Conservation (phyloP, 2,888 invertebrate genomes). For the Synanthedon vespiformis region DNA sequence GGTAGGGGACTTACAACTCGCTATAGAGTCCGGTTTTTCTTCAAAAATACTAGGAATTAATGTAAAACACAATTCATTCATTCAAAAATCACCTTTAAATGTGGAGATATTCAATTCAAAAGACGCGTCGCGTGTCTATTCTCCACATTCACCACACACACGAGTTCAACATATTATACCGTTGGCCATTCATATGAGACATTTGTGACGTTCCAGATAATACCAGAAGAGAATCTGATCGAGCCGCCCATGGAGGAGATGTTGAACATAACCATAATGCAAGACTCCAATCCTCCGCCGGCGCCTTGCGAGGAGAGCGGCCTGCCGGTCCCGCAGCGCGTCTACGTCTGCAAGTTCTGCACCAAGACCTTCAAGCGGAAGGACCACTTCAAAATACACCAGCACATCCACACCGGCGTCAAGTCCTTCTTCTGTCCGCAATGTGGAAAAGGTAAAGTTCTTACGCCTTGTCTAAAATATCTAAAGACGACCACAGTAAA, state of each 20-base stretch:
- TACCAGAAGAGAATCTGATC: neutral
- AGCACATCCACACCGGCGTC: constrained; percentile 56
- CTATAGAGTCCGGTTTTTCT: too few relatives aligned
- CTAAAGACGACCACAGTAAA: too few relatives aligned
- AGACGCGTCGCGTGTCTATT: too few relatives aligned
- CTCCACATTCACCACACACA: too few relatives aligned
- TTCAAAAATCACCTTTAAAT: too few relatives aligned
- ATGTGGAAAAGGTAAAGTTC: constrained; percentile 47
- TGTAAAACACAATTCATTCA: too few relatives aligned
- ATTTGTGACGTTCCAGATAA: neutral
- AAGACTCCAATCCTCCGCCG: neutral
- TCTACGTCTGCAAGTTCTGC: constrained; percentile 60
- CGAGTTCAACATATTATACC: too few relatives aligned
- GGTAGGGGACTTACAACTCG: too few relatives aligned
- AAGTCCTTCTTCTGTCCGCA: constrained; percentile 55
- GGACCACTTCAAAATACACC: constrained; percentile 62
- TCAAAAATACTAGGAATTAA: too few relatives aligned
- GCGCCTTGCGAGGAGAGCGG: constrained; percentile 1
- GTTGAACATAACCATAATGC: neutral
- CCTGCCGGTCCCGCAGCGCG: constrained; percentile 42
- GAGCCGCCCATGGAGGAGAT: neutral
- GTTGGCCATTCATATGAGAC: too few relatives aligned
- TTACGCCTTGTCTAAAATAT: too few relatives aligned
- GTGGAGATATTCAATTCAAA: too few relatives aligned
- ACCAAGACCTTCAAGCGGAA: constrained; percentile 54